Percentiles rank a stretch among this genome's conserved stretches.
Conservation (phyloP, 2,888 invertebrate species). For the Drosophila leonis region DNA sequence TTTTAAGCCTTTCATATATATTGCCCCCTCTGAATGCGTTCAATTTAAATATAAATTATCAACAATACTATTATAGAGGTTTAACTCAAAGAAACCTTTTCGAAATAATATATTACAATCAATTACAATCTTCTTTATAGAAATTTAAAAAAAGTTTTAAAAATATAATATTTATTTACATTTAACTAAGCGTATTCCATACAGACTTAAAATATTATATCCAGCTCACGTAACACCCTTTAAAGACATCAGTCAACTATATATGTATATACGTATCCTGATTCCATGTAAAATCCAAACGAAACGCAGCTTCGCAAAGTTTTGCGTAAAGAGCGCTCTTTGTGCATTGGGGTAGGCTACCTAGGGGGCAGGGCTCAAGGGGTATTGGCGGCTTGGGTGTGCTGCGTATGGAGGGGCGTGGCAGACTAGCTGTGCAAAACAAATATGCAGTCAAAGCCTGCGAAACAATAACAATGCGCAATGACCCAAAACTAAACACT, state of each 20-base stretch:
- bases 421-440: conserved; percentile 45
- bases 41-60: no score
- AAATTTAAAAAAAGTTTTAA: no score
- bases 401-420: conserved; percentile 2
- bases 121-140: no score
- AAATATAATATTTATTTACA: no score
- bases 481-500: conserved; percentile 77
- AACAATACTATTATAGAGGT: no score
- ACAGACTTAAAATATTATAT: no score
- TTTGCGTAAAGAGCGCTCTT: conserved; percentile 16
- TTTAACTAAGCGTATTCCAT: no score
- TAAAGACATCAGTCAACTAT: neutral
- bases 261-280: neutral
- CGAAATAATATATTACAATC: no score
- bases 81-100: no score
- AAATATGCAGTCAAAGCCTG: conserved; percentile 65
- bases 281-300: neutral
- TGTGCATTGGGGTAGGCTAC: neutral
- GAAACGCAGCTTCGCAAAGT: conserved; percentile 16
- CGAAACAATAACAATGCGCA: conserved; percentile 75
- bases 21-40: no score
- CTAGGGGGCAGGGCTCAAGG: neutral
- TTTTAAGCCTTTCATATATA: no score
- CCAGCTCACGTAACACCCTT: no score
- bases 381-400: neutral